A percentile compares a stretch with the other conserved stretches of the same genome.
phyloP scores from a whole-genome alignment of 2,888 invertebrate species.

The Eristalinus aeneus region DNA sequence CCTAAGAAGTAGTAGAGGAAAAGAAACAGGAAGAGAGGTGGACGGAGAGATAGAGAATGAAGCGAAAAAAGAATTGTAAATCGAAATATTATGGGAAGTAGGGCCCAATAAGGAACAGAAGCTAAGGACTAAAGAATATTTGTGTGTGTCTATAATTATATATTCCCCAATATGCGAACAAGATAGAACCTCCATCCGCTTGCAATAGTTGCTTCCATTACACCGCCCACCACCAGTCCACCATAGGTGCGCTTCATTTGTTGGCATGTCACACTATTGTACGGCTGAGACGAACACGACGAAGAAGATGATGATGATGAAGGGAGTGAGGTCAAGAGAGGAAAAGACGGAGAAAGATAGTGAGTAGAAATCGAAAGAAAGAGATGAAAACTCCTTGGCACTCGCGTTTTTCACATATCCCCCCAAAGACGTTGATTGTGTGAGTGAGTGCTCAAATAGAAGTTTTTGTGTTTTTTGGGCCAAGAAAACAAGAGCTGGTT shows the following conservation, averaged over 20 bases:
- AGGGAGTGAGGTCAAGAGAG: constrained; percentile 7
- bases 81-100: constrained; percentile 55
- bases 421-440: neutral
- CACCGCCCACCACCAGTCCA: neutral
- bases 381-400: neutral
- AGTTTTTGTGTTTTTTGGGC: too few relatives aligned
- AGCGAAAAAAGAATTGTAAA: constrained; percentile 59
- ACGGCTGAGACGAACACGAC: neutral
- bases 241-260: too few relatives aligned
- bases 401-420: neutral
- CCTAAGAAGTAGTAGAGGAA: neutral
- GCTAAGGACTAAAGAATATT: neutral
- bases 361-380: too few relatives aligned
- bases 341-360: neutral
- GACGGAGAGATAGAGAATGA: constrained; percentile 30
- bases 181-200: constrained; percentile 22
- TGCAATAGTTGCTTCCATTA: neutral
- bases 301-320: neutral
- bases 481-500: too few relatives aligned
- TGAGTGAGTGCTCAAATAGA: too few relatives aligned
- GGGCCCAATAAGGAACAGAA: neutral
- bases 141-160: constrained; percentile 63
- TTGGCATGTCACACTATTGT: neutral
- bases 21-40: too few relatives aligned
- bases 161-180: constrained; percentile 64